Base-by-base conservation (phyloP, 2,797 vertebrate species). In the Sternotherus odoratus region DNA sequence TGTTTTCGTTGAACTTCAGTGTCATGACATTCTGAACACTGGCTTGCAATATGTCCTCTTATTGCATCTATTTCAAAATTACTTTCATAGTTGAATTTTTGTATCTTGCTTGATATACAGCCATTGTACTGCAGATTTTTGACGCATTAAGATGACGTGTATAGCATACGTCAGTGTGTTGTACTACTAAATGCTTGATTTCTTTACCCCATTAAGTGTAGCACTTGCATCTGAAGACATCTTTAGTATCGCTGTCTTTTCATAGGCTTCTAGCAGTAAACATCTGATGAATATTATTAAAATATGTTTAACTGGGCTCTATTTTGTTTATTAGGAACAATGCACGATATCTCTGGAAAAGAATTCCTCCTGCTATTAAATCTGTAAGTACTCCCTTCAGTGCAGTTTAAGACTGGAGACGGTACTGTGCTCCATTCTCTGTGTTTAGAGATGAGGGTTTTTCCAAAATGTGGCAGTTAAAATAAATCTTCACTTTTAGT, bases 321-420 rank as follows among this genome's bases (percentile, higher is more conserved):
- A 4, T 91, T 91, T 66, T 94, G 92, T 91, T 66, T 94, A 90
- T 94, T 93, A 99, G 99, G 99, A 99, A 99, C 95, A 99, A 99
- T 39, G 99, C 98, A 28, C 98, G 99, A 21, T 99, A 99, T 90
- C 98, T 99, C 54, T 99, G 99, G 99, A 99, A 99, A 95, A 98
- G 99, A 96, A 99, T 99, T 96, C 99, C 99, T 12, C 98, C 98
- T 95, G 98, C 99, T 84, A 98, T 99, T 88, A 99, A 99, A 97
- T 98, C 98, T 83, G 99, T 99, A 97, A 99, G 98, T 98, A 79
- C 23, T 53, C 78, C 43, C 5, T 77, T 17, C 63, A 51, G 8
- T 46, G 4, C 24, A 1, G 12, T 8, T 57, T 54, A 10, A 69
- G n/a, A 60, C 57, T 60, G 30, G 57, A 60, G 60, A 66, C 33